Evolutionary conservation across 2,888 invertebrate genomes (phyloP), one percentile per base, ranked within the genome.

Genomic region (Tipula helvola): DNA sequence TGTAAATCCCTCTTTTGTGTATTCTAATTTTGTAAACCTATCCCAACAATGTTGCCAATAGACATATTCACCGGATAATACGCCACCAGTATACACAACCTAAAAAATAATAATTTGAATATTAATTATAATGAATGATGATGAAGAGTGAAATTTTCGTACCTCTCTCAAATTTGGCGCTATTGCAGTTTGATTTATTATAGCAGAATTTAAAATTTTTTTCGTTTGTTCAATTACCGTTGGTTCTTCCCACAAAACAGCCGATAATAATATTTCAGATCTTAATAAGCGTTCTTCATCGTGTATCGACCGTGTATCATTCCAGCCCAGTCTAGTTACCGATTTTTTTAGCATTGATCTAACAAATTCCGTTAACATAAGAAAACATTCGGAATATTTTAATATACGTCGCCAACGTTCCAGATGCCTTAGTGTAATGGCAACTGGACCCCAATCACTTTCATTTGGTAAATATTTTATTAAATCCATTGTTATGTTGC

Each of bases 41-140:
- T 91, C 91, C 91, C 92, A 92, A 87, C 92, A 92, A 86, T 91
- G 91, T 88, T 92, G 91, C 92, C 92, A 92, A 87, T 90, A 92
- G 71, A 90, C 90, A 87, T 91, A 91, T 88, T 92, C 92, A 1
- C 92, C 92, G 2, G 92, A 91, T 2, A 92, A 87, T 86, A 92
- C 91, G 5, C 91, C 91, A 2, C 92, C 92, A n/a, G 92, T 91
- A 86, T 92, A 92, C 86, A 91, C 91, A 85, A 91, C 91, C 91
- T 92, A 52, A 87, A 87, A 71, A 36, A 86, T 5, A 85, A 85
- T 85, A 44, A 86, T 28, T n/a, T 28, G 1, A 83, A 36, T 36
- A 36, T 36, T 83, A 36, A 83, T 16, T 36, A 12, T n/a, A n/a
- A n/a, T n/a, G n/a, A n/a, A n/a, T n/a, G n/a, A n/a, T n/a, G n/a